These are phyloP conservation scores for Andrena bucephala DNA, from an alignment of 2,888 invertebrate species.

Conservation along the genomic window DNA sequence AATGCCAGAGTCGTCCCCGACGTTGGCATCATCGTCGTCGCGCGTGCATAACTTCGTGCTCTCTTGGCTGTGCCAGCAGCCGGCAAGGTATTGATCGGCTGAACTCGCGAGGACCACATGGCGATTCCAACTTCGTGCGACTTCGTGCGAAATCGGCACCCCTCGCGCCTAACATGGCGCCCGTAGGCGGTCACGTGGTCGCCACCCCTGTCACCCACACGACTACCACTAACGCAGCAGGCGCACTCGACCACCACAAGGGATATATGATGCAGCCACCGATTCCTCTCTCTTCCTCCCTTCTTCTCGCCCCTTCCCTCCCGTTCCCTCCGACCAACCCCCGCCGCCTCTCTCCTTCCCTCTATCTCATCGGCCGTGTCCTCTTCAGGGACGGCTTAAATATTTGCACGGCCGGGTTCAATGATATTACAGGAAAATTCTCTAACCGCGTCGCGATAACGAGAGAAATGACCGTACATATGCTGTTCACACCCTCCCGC, in stretches of 20 bases:
- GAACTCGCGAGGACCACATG: conserved; percentile 81
- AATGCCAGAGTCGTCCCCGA: conserved; percentile 31
- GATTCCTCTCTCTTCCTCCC: conserved; percentile 61
- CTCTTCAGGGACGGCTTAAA: conserved; percentile 65
- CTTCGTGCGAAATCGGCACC: conserved; percentile 77
- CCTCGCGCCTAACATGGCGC: conserved; percentile 80
- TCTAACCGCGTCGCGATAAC: conserved; percentile 61
- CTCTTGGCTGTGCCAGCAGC: conserved; percentile 77
- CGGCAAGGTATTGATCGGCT: conserved; percentile 82
- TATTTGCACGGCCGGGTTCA: conserved; percentile 69
- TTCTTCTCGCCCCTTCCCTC: conserved; percentile 40
- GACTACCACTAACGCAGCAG: conserved; percentile 60
- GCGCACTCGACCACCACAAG: conserved; percentile 74
- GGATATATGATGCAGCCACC: conserved; percentile 76
- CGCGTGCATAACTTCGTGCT: conserved; percentile 81
- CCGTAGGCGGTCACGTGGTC: conserved; percentile 70
- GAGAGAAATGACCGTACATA: conserved; percentile 60
- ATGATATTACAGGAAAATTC: conserved; percentile 67
- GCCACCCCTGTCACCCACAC: conserved; percentile 62
- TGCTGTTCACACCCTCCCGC: conserved; percentile 25
- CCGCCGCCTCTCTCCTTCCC: not conserved
- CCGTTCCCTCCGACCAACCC: not conserved
- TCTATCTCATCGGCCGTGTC: conserved; percentile 37
- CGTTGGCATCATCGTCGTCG: conserved; percentile 60
- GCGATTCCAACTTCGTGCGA: conserved; percentile 79